Conservation (phyloP, 2,888 invertebrate species). For the Drosophila kokeensis region DNA sequence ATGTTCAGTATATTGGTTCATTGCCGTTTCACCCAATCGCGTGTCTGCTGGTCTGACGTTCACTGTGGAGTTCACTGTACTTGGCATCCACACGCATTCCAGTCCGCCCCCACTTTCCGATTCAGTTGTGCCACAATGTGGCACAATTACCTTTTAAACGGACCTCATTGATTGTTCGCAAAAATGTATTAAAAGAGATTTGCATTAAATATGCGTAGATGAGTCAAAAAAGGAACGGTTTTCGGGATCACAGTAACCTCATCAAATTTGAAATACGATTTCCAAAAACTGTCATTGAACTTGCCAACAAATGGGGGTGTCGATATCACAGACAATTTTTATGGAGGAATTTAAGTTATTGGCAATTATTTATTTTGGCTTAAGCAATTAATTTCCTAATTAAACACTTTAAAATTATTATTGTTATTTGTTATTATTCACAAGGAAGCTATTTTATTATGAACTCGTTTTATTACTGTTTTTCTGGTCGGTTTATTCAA, state of each 20-base stretch:
- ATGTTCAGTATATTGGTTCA: slow-evolving; percentile 52
- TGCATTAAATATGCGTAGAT: slow-evolving; percentile 22
- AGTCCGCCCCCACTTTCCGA: slow-evolving; percentile 5
- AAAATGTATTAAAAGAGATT: slow-evolving; percentile 17
- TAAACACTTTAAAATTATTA: not conserved
- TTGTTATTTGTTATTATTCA: not conserved
- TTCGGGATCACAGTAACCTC: slow-evolving; percentile 14
- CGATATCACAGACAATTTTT: not conserved
- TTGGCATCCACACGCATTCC: slow-evolving; percentile 7
- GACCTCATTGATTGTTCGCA: slow-evolving; percentile 38
- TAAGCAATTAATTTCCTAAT: not conserved
- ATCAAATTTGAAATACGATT: slow-evolving; percentile 1
- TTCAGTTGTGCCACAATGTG: slow-evolving; percentile 52
- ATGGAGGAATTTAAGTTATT: not conserved
- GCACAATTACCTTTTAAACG: slow-evolving; percentile 74
- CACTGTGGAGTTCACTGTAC: slow-evolving; percentile 66
- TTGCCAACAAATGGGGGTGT: slow-evolving; percentile 8
- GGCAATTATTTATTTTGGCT: not conserved
- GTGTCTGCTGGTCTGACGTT: slow-evolving; percentile 54
- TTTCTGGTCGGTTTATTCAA: not conserved
- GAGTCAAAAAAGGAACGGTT: slow-evolving; percentile 22
- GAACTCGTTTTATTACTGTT: not conserved
- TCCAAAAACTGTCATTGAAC: slow-evolving; percentile 60
- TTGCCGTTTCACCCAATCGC: slow-evolving; percentile 71
- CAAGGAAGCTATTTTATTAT: not conserved